Evolutionary conservation across 2,888 invertebrate genomes (phyloP).

Genomic region (Lasioglossum oenotherae): DNA sequence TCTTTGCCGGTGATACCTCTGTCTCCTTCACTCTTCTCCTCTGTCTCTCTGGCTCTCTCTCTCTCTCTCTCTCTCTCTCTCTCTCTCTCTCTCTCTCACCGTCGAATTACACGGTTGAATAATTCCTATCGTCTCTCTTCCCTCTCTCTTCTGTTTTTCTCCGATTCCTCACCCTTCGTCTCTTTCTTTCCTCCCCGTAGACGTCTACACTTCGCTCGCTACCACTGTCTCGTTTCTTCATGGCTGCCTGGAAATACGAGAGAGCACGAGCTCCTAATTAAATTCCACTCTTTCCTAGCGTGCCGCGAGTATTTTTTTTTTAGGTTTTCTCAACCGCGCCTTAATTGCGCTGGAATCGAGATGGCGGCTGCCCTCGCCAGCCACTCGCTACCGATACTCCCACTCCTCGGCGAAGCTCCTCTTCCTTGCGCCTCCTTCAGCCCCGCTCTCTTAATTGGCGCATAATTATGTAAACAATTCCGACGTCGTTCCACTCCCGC

Average conservation of each 20-base stretch:
- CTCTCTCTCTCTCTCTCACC: slow-evolving; percentile 34
- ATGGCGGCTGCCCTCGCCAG: slow-evolving; percentile 73
- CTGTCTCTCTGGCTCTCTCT: slow-evolving; percentile 38
- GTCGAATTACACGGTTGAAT: slow-evolving; percentile 41
- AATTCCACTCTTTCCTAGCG: slow-evolving; percentile 82
- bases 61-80: slow-evolving; percentile 49
- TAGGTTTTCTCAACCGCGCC: slow-evolving; percentile 82
- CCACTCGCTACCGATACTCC: slow-evolving; percentile 65
- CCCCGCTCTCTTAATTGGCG: slow-evolving; percentile 80
- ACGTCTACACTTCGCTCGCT: slow-evolving; percentile 41
- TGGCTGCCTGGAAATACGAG: slow-evolving; percentile 79
- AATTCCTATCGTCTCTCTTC: slow-evolving; percentile 35
- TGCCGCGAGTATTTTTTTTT: slow-evolving; percentile 56
- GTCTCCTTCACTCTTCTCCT: slow-evolving; percentile 22
- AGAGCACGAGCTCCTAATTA: slow-evolving; percentile 81
- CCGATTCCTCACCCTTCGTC: slow-evolving; percentile 21
- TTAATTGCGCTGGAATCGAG: slow-evolving; percentile 81
- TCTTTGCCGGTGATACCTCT: slow-evolving; percentile 74
- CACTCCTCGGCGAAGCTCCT: slow-evolving; percentile 25
- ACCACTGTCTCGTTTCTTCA: slow-evolving; percentile 75
- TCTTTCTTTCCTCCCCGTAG: slow-evolving; percentile 24
- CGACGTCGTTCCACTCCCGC: slow-evolving; percentile 56
- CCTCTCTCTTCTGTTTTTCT: slow-evolving; percentile 28
- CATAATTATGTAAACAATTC: slow-evolving; percentile 82
- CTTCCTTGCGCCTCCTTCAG: slow-evolving; percentile 62